phyloP scores from a whole-genome alignment of 2,113 vertebrate genomes.

The Macaca mulatta region DNA sequence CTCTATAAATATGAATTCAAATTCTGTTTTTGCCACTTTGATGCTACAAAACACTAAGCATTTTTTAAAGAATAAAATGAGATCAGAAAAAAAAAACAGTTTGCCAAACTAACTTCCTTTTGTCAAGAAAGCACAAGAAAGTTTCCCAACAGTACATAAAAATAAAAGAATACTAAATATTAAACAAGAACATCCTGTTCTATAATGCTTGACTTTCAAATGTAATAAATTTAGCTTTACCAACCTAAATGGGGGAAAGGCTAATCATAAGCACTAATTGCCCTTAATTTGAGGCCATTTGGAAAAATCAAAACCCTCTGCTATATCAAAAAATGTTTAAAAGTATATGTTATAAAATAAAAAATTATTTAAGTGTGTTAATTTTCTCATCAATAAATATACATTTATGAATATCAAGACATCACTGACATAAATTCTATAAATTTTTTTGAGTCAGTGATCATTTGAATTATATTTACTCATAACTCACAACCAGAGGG shows the following conservation, averaged over 20 bases:
- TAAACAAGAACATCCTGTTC: background rate
- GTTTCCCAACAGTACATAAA: background rate
- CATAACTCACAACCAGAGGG: background rate
- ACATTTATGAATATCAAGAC: background rate
- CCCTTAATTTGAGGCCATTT: background rate
- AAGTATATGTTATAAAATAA: background rate
- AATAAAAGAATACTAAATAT: background rate
- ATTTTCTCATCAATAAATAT: background rate
- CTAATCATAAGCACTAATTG: background rate
- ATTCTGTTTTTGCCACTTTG: background rate
- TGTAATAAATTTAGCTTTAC: background rate
- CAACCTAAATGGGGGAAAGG: background rate
- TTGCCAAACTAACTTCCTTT: background rate
- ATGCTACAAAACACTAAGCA: background rate
- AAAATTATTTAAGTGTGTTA: background rate
- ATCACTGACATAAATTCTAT: background rate
- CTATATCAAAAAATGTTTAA: background rate
- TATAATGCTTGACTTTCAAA: background rate
- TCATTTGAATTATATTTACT: background rate
- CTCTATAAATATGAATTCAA: background rate
- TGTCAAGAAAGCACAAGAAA: background rate
- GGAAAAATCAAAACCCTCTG: background rate
- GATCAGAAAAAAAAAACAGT: background rate
- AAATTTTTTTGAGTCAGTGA: background rate
- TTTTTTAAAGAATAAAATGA: conserved; percentile 13